A percentile compares a stretch with the other conserved stretches of the same genome.
phyloP scores from a whole-genome alignment of 2,888 invertebrate species.

The Megamerina dolium region DNA sequence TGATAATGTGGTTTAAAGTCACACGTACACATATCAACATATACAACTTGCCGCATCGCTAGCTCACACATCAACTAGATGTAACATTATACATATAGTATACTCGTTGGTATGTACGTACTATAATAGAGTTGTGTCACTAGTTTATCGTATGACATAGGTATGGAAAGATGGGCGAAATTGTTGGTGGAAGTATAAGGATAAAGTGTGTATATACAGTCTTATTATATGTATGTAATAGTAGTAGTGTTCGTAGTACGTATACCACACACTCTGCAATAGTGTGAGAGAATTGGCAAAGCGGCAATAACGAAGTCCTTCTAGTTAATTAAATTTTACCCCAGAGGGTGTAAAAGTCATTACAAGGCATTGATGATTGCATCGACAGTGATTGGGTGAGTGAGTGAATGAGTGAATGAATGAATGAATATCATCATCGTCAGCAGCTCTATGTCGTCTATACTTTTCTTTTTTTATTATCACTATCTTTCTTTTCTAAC shows the following conservation, averaged over 20 bases:
- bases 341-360: conserved; percentile 24
- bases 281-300: too few relatives aligned
- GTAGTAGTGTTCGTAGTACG: background rate
- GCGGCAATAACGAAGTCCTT: conserved; percentile 16
- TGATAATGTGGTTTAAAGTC: conserved; percentile 7
- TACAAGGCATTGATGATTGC: conserved; percentile 21
- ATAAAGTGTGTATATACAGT: conserved; percentile 3
- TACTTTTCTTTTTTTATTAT: too few relatives aligned
- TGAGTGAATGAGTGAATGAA: background rate
- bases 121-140: too few relatives aligned
- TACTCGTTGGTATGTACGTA: too few relatives aligned
- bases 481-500: too few relatives aligned
- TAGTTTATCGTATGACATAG: too few relatives aligned
- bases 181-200: background rate
- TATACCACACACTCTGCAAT: background rate
- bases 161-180: too few relatives aligned
- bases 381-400: conserved; percentile 15
- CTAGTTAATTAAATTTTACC: conserved; percentile 26
- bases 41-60: too few relatives aligned
- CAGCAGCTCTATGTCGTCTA: too few relatives aligned
- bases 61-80: too few relatives aligned
- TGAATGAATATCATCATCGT: background rate
- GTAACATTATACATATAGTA: too few relatives aligned
- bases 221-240: background rate
- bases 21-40: background rate